Evolutionary conservation across 2,888 invertebrate genomes (phyloP), one percentile per base, ranked within the genome.

Genomic region (Proisotoma minuta): DNA sequence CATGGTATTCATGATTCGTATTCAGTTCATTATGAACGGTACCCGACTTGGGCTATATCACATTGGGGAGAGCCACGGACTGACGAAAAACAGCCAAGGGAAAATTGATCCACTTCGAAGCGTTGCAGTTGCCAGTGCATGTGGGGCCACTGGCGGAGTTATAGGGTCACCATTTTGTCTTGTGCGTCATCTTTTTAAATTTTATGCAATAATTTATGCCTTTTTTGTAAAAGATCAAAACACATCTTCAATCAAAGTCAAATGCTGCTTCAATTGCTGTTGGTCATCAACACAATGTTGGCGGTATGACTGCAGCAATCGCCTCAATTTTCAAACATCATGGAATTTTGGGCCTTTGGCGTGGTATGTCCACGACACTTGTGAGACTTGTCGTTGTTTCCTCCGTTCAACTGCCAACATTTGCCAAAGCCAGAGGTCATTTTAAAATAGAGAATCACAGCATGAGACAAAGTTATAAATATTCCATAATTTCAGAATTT

Each of bases 21-120:
- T 93, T 78, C 95, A 96, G 78, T 85, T 92, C 75, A 85, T 86
- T 64, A 84, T 95, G 76, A 96, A 96, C 77, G 89, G 91, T 15
- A 83, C 84, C 68, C 84, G 89, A 68, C 79, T 89, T 74, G 90
- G 91, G 23, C 82, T 85, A 12, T 70, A 60, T 29, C 56, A 65
- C 15, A 43, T 67, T 2, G 57, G 57, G 24, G 65, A 66, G 28
- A 59, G 60, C 88, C 84, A 8, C 81, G 82, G 54, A 81, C 83
- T 22, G 77, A 69, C 69, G 15, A 61, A 53, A 47, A 65, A 60
- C 26, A 18, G 53, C 2, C 12, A 59, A 18, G 65, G 63, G 8
- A 66, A 84, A 23, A 82, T 86, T 0, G 85, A 86, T 1, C 79
- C 87, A 34, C 39, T 82, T 0, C 83, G 83, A 63, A 89, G 88